Evolutionary conservation across 2,797 vertebrate genomes (phyloP), one percentile per base, ranked within the genome.

Genomic region (Phaenicophaeus curvirostris): DNA sequence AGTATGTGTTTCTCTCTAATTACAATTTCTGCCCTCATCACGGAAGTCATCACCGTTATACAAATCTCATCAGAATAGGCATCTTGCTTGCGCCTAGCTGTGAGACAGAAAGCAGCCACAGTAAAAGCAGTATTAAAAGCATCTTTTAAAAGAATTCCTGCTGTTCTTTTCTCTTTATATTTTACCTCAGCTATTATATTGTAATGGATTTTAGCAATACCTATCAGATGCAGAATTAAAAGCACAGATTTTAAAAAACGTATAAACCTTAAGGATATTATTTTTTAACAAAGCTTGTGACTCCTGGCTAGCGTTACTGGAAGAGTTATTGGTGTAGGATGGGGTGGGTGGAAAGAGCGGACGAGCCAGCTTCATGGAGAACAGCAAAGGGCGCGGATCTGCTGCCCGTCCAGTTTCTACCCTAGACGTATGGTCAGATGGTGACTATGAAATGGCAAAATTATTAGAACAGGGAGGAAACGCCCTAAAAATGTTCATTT

Each of bases 61-160:
- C 3, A 31, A 55, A 82, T 91, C 71, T 85, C 58, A 83, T 75
- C 76, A 75, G 66, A 96, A 85, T 5, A 76, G 18, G 65, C 68
- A 73, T 66, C 72, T 51, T 76, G 28, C 55, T 83, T 92, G 83
- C 50, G 92, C 33, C 87, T 66, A 63, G 53, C 77, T 95, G 90
- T 42, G 69, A 93, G 76, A 81, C 42, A 82, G 66, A 92, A 91
- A 86, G 54, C 31, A 79, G 35, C 89, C 55, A 39, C 66, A 59
- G 28, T 33, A 93, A 93, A 82, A 89, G 48, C 62, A 57, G 24
- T n/a, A 89, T 90, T 91, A 72, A 94, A 93, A 74, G 55, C 41
- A 85, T 59, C 67, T 28, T 73, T 87, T 90, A 74, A 89, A 91
- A 90, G 72, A 95, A 93, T 73, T 62, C 50, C 39, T 39, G 41